phyloP scores from a whole-genome alignment of 2,113 vertebrate species.

The Passer montanus region DNA sequence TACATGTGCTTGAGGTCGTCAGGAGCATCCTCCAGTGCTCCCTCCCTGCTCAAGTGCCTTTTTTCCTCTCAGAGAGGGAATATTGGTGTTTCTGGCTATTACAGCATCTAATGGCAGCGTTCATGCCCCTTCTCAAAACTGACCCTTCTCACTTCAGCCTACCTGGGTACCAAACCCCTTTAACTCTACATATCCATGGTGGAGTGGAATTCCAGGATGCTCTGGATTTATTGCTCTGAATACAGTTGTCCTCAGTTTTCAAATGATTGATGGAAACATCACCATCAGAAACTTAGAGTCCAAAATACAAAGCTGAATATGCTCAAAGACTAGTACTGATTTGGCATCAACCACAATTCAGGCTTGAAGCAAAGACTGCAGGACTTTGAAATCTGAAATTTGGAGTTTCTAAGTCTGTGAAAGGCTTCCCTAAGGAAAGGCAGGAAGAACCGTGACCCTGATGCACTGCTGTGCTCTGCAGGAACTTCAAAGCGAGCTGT shows the following conservation, averaged over 20 bases:
- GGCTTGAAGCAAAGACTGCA: not conserved
- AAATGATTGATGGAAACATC: not conserved
- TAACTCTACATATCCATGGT: fast-evolving
- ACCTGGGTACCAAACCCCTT: not conserved
- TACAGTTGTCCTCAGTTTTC: not conserved
- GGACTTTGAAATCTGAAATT: not conserved
- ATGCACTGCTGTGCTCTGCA: not conserved
- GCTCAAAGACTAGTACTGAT: not conserved
- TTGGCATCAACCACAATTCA: not conserved
- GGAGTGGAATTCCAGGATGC: not conserved
- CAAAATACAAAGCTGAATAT: not conserved
- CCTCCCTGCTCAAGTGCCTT: fast-evolving
- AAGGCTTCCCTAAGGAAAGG: not conserved
- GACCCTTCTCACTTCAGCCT: not conserved
- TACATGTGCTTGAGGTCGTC: fast-evolving
- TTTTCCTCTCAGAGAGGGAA: not conserved
- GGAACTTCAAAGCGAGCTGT: not conserved
- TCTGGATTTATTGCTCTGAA: not conserved
- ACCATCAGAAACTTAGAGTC: not conserved
- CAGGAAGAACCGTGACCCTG: not conserved
- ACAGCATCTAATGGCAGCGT: not conserved
- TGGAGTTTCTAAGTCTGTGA: not conserved
- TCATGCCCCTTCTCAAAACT: not conserved
- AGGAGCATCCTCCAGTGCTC: not conserved
- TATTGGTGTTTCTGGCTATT: not conserved